A percentile compares a stretch with the other conserved stretches of the same genome.
phyloP scores from a whole-genome alignment of 1,140 invertebrate genomes.

The Scaptomyza montana region DNA sequence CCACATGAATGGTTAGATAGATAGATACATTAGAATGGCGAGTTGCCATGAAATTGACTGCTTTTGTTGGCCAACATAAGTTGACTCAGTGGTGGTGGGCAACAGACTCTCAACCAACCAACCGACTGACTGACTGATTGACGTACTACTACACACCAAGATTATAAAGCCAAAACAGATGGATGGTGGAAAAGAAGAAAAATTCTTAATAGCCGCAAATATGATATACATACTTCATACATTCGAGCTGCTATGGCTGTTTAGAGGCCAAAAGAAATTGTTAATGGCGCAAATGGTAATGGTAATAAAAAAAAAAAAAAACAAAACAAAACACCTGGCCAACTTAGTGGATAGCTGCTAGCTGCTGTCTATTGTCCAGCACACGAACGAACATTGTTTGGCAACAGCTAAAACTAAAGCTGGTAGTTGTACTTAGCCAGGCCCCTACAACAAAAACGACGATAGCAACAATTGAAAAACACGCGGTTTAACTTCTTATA shows the following conservation, averaged over 20 bases:
- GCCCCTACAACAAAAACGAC: conserved; percentile 5
- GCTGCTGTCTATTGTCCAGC: conserved; percentile 20
- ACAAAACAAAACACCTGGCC: conserved; percentile 66
- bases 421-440: conserved; percentile 24
- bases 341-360: conserved; percentile 30
- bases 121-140: neutral
- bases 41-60: conserved; percentile 72
- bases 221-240: conserved; percentile 40
- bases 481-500: conserved; percentile 13
- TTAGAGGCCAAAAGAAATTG: conserved; percentile 72
- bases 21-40: conserved; percentile 67
- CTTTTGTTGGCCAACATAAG: conserved; percentile 64
- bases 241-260: conserved; percentile 18
- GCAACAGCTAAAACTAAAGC: conserved; percentile 39
- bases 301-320: conserved; percentile 25
- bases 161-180: conserved; percentile 11
- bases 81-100: neutral
- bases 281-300: conserved; percentile 76
- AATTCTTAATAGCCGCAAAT: conserved; percentile 66
- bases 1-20: conserved; percentile 38
- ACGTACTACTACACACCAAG: too few relatives aligned
- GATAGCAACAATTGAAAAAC: neutral
- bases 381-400: conserved; percentile 75
- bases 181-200: conserved; percentile 12
- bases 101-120: neutral